Evolutionary conservation across 2,888 invertebrate species (phyloP), one percentile per base, ranked within the genome.

Genomic region (Leptinotarsa tumamoca): DNA sequence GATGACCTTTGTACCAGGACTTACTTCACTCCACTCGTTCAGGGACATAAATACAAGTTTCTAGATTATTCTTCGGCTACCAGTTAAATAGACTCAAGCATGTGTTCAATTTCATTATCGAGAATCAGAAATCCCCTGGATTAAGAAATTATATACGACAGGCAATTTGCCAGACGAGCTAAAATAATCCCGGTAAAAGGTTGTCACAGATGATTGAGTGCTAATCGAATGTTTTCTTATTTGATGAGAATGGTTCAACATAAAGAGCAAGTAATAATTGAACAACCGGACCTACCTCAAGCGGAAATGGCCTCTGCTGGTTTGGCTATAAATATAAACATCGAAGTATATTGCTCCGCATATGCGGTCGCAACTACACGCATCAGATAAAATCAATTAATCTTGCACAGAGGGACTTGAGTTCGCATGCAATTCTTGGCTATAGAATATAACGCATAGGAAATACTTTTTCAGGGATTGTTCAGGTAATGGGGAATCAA

Each of bases 141-240:
- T 18, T 18, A 18, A 54, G 18, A 54, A 18, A n/a, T 54, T n/a
- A 58, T 15, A 58, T 58, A 23, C 23, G 58, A 58, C 58, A 58
- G 23, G 58, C 58, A 58, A 23, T 58, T 58, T 23, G 58, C 58
- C 58, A 21, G 21, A 58, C 58, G 58, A 58, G 21, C 21, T 58
- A 23, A 21, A 14, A 58, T 58, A 58, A 58, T 58, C 58, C 58
- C 14, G 58, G 58, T 58, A 58, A 58, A 58, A 58, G 58, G 58
- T 23, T 58, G 58, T 58, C 58, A 58, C 4, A 58, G 23, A 58
- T 58, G 58, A 58, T 58, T 27, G 58, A 58, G 58, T 58, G 58
- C 58, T 58, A 58, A 58, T 58, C 58, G 58, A 58, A 58, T 58
- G 58, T 23, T 17, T 58, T 58, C 58, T 58, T 58, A 58, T 58